These are phyloP conservation scores for Ectropis crepuscularia DNA, from an alignment of 2,888 invertebrate genomes.

Conservation along the genomic window DNA sequence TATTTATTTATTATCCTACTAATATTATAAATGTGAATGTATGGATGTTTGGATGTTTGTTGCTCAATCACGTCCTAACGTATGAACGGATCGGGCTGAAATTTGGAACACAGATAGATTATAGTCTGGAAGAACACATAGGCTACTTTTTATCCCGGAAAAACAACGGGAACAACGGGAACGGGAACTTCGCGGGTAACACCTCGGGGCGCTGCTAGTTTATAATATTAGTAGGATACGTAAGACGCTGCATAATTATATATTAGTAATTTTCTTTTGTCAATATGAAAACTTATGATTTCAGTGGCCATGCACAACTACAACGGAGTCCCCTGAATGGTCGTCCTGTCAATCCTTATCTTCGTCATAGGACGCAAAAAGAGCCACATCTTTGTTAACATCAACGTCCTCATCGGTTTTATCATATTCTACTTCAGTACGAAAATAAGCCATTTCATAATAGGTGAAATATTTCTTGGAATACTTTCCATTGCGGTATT, in stretches of 20 bases:
- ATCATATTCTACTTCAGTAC: constrained; percentile 40
- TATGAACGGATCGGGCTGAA: no score
- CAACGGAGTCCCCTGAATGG: constrained; percentile 41
- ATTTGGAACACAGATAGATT: no score
- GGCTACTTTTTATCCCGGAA: not conserved
- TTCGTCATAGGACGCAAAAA: constrained; percentile 41
- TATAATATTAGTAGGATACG: no score
- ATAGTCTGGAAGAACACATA: no score
- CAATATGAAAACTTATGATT: constrained; percentile 30
- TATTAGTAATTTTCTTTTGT: no score
- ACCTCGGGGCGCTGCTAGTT: no score
- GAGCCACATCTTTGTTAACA: constrained; percentile 33
- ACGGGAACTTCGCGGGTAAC: not conserved
- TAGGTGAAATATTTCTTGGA: constrained; percentile 32
- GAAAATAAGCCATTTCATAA: constrained; percentile 42
- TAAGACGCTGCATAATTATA: no score
- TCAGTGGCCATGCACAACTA: constrained; percentile 39
- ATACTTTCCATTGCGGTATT: not conserved
- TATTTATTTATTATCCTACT: no score
- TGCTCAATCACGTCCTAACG: no score
- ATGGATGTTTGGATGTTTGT: no score
- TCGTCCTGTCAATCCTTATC: constrained; percentile 34
- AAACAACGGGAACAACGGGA: no score
- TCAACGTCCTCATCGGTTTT: constrained; percentile 32
- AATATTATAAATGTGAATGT: no score